phyloP scores from a whole-genome alignment of 2,797 vertebrate species.

The Molossus alvarezi region DNA sequence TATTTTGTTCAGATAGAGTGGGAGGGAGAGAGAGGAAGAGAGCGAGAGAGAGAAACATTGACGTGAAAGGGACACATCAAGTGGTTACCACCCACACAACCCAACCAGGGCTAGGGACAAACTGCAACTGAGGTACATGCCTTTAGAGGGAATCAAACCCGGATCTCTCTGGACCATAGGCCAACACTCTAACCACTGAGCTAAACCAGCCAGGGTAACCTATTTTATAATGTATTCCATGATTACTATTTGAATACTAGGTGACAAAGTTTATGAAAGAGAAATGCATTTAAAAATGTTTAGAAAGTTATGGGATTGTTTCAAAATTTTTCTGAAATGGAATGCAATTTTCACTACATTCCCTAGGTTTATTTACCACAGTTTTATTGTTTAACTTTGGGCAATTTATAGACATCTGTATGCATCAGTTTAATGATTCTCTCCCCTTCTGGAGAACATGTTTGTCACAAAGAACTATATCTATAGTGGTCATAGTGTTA shows the following conservation, averaged over 20 bases:
- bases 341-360: slow-evolving; percentile 84
- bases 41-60: too few species aligned
- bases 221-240: slow-evolving; percentile 80
- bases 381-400: slow-evolving; percentile 83
- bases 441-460: slow-evolving; percentile 67
- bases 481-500: not conserved
- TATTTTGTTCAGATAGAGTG: too few species aligned
- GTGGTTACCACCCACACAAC: too few species aligned
- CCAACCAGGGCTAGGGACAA: too few species aligned
- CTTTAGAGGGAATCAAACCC: too few species aligned
- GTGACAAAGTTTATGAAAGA: slow-evolving; percentile 84
- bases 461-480: slow-evolving; percentile 67
- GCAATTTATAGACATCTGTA: slow-evolving; percentile 75
- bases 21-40: too few species aligned
- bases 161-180: too few species aligned
- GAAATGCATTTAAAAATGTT: slow-evolving; percentile 79
- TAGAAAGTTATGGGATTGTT: slow-evolving; percentile 84
- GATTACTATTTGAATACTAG: slow-evolving; percentile 77
- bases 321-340: slow-evolving; percentile 81
- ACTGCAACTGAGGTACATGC: too few species aligned
- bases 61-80: too few species aligned
- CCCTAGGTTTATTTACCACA: slow-evolving; percentile 76
- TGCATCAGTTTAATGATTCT: slow-evolving; percentile 67
- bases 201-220: slow-evolving; percentile 51
- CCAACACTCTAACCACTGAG: too few species aligned